Evolutionary conservation across 2,113 vertebrate species (phyloP).

Genomic region (Rhea americana): DNA sequence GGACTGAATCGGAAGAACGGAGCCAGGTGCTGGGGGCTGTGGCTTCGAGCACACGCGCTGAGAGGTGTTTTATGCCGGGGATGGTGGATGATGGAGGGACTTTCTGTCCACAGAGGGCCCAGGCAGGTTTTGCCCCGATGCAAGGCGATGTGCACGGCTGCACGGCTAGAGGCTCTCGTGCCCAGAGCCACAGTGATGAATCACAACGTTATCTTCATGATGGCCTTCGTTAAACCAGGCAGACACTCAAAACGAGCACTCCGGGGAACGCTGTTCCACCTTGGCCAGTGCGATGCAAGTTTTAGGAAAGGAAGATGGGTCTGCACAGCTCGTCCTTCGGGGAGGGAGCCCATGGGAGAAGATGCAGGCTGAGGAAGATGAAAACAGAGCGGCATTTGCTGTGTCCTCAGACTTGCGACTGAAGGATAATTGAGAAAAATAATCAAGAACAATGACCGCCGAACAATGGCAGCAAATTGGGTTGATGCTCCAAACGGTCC

Average conservation of each 20-base stretch:
- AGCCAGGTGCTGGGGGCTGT: not conserved
- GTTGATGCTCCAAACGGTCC: constrained; percentile 36
- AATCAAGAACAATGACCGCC: constrained; percentile 24
- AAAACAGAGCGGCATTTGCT: not conserved
- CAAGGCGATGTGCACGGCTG: not conserved
- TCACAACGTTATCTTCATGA: accelerated
- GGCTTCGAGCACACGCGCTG: not conserved
- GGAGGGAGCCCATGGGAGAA: not conserved
- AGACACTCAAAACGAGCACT: not conserved
- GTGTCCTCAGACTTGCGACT: not conserved
- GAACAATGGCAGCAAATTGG: constrained; percentile 45
- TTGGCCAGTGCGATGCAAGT: accelerated
- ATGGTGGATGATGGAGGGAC: accelerated
- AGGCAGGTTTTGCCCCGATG: not conserved
- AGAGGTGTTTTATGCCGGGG: not conserved
- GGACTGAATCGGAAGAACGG: not conserved
- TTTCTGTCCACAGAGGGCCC: not conserved
- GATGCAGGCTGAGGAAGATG: not conserved
- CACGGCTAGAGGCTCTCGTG: not conserved
- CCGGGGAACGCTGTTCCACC: not conserved
- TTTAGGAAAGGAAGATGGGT: not conserved
- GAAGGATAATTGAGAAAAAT: not conserved
- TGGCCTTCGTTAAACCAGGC: not conserved
- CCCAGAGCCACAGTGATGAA: not conserved
- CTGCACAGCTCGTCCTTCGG: accelerated